Evolutionary conservation across 2,888 invertebrate genomes (phyloP).

Genomic region (Seira musarum): DNA sequence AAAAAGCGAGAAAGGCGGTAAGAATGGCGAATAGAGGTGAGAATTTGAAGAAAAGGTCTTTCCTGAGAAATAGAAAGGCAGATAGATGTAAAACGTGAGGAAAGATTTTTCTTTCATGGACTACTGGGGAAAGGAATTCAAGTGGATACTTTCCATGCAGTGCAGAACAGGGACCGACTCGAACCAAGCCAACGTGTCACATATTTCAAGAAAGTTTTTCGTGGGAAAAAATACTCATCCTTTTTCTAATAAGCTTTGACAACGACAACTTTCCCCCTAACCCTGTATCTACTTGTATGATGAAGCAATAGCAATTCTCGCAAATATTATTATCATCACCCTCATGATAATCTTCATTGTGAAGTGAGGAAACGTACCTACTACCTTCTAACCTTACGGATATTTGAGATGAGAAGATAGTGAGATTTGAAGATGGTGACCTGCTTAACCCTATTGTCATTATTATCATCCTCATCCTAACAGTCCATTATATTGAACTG

Average conservation of each 20-base stretch:
- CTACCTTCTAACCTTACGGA: too few species aligned
- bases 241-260: neutral
- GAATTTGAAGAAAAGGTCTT: constrained; percentile 1
- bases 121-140: constrained; percentile 21
- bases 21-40: constrained; percentile 12
- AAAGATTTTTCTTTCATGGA: constrained; percentile 12
- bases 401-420: too few species aligned
- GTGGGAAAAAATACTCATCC: too few species aligned
- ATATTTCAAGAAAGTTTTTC: neutral
- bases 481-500: neutral
- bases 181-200: neutral
- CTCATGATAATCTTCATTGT: neutral
- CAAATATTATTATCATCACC: neutral
- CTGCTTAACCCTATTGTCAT: neutral
- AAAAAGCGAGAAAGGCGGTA: constrained; percentile 6
- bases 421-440: neutral
- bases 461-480: neutral
- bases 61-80: constrained; percentile 8
- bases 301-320: neutral
- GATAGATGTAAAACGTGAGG: neutral
- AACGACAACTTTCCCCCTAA: neutral
- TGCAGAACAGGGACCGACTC: neutral
- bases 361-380: too few species aligned
- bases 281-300: neutral
- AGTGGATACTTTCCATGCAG: constrained; percentile 51